These are phyloP conservation scores for Lophius piscatorius DNA, from an alignment of 2,113 vertebrate species.

Conservation along the genomic window DNA sequence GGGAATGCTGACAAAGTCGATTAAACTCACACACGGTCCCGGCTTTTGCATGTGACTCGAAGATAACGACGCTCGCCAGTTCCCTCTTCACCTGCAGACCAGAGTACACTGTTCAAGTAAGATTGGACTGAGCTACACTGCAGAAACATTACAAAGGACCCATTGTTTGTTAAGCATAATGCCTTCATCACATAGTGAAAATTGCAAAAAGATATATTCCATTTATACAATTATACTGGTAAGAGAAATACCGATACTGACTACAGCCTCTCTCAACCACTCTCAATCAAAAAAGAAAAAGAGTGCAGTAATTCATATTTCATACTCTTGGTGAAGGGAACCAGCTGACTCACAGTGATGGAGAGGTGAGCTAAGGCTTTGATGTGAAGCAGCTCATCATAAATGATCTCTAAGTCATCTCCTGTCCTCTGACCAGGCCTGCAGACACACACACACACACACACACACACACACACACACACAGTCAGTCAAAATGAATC, in stretches of 20 bases:
- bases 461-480: conserved; percentile 39
- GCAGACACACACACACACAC: conserved; percentile 28
- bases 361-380: conserved; percentile 98
- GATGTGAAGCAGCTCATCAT: conserved; percentile 97
- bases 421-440: conserved; percentile 95
- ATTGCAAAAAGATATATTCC: neutral
- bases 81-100: conserved; percentile 90
- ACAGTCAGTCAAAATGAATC: conserved; percentile 28
- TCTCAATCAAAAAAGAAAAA: neutral
- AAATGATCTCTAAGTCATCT: conserved; percentile 97
- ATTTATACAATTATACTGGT: neutral
- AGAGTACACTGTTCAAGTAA: conserved; percentile 20
- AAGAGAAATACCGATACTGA: conserved; percentile 1
- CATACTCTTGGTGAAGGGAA: conserved; percentile 37
- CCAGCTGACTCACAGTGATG: conserved; percentile 86
- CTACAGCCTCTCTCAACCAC: neutral
- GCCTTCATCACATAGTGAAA: neutral
- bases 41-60: conserved; percentile 97
- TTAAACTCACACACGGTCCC: conserved; percentile 96
- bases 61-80: conserved; percentile 94
- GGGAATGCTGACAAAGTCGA: conserved; percentile 1
- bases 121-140: conserved; percentile 1
- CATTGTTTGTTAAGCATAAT: too few species aligned
- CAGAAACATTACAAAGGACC: neutral
- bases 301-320: too few species aligned